phyloP scores from a whole-genome alignment of 2,113 vertebrate genomes.

The Orycteropus afer region DNA sequence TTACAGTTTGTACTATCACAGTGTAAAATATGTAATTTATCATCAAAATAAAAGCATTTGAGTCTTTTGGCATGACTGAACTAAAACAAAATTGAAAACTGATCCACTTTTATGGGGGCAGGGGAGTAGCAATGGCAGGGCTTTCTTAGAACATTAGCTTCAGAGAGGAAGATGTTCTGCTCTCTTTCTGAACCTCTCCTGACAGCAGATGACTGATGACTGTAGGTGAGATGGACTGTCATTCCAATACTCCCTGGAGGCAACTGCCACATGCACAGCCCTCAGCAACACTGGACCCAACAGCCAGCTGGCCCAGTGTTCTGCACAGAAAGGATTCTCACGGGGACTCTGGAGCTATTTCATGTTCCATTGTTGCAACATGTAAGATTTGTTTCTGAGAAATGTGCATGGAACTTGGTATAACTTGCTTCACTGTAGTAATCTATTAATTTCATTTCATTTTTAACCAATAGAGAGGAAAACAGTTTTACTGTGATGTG shows the following conservation, averaged over 20 bases:
- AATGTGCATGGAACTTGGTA: background rate
- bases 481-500: background rate
- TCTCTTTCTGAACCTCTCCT: background rate
- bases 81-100: background rate
- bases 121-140: background rate
- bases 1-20: background rate
- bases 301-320: background rate
- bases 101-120: background rate
- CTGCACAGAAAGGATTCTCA: background rate
- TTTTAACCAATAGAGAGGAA: background rate
- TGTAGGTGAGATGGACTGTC: background rate
- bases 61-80: background rate
- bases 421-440: background rate
- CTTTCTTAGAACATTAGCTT: background rate
- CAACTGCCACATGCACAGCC: background rate
- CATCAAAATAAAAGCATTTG: background rate
- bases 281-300: background rate
- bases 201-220: background rate
- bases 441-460: background rate
- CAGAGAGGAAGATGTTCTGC: background rate
- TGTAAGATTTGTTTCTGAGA: background rate
- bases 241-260: fast-evolving
- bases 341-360: background rate
- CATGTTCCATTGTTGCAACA: background rate
- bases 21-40: background rate